These are phyloP conservation scores for Chrysomela aeneicollis DNA, from an alignment of 2,888 invertebrate genomes.

Conservation along the genomic window DNA sequence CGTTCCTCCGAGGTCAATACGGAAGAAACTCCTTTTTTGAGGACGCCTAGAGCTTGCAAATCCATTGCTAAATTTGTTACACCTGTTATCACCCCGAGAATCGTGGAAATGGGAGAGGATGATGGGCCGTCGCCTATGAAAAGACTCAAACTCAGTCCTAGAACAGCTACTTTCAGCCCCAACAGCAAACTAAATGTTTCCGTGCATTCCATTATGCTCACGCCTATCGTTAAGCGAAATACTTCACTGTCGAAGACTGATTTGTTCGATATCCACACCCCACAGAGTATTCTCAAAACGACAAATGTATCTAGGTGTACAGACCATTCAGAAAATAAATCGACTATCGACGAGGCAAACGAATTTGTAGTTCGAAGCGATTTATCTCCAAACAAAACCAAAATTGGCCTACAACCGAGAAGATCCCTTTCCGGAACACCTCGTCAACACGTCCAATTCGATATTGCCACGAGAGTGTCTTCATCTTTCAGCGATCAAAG, in stretches of 20 bases:
- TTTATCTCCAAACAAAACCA: slow-evolving; percentile 33
- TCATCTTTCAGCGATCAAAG: slow-evolving; percentile 39
- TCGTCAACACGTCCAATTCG: slow-evolving; percentile 40
- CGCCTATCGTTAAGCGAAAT: slow-evolving; percentile 65
- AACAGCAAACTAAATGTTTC: slow-evolving; percentile 17
- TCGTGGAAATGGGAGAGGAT: slow-evolving; percentile 39
- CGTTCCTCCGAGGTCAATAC: slow-evolving; percentile 56
- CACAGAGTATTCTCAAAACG: slow-evolving; percentile 74
- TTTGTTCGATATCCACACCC: slow-evolving; percentile 60
- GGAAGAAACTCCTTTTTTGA: slow-evolving; percentile 70
- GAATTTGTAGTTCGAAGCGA: slow-evolving; percentile 14
- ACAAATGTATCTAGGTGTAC: slow-evolving; percentile 4
- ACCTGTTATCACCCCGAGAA: slow-evolving; percentile 38
- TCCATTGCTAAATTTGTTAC: slow-evolving; percentile 44
- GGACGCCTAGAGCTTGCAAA: slow-evolving; percentile 63
- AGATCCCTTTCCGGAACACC: slow-evolving; percentile 46
- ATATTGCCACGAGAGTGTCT: slow-evolving; percentile 34
- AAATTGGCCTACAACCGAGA: slow-evolving; percentile 46
- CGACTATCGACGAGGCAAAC: slow-evolving; percentile 7
- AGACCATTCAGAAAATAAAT: neutral
- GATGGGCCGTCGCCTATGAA: slow-evolving; percentile 42
- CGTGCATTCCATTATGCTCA: slow-evolving; percentile 60
- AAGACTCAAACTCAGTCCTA: slow-evolving; percentile 48
- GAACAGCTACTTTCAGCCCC: slow-evolving; percentile 34
- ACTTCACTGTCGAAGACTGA: slow-evolving; percentile 42